Evolutionary conservation across 2,113 vertebrate genomes (phyloP), one percentile per base, ranked within the genome.

Genomic region (Toxotes chatareus): DNA sequence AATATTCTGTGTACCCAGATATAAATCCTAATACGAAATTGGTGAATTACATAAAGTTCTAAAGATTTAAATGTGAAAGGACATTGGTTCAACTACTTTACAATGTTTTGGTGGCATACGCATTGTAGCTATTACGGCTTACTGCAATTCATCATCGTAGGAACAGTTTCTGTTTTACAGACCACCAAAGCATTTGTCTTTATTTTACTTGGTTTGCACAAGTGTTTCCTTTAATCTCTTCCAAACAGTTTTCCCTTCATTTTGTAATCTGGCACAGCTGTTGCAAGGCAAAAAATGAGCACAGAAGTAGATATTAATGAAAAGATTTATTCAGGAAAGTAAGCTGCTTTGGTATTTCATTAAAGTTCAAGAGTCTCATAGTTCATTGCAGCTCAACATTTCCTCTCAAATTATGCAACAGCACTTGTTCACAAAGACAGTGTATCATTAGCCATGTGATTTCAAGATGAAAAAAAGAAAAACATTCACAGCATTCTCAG

Each of bases 321-420:
- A 65, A 32, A 17, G 12, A 62, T 70, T 57, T 46, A 53, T 76
- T 82, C 44, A 42, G 55, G 3, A 53, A 55, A 46, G 40, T 27
- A 59, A 34, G 17, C 27, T 21, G 4, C 11, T 55, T 56, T 44
- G 11, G 6, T 77, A 16, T 53, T 78, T 61, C 66, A 62, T n/a
- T 27, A n/a, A 44, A 72, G 40, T 59, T 64, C 62, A 47, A 51
- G 42, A 60, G 42, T 27, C 14, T 76, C 40, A 56, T 46, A 36
- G 27, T 36, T 67, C 51, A 42, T 14, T 53, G 59, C 46, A 40
- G n/a, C 38, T 55, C 51, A 34, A 34, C 57, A 34, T 70, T 42
- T 44, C 47, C 36, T 31, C 32, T 40, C 31, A 49, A 69, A 61
- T 69, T 32, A 51, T 42, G 10, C 36, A 21, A 32, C 32, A 31